Base-by-base conservation (phyloP, 1,140 invertebrate species). In the Drosophila takahashii region DNA sequence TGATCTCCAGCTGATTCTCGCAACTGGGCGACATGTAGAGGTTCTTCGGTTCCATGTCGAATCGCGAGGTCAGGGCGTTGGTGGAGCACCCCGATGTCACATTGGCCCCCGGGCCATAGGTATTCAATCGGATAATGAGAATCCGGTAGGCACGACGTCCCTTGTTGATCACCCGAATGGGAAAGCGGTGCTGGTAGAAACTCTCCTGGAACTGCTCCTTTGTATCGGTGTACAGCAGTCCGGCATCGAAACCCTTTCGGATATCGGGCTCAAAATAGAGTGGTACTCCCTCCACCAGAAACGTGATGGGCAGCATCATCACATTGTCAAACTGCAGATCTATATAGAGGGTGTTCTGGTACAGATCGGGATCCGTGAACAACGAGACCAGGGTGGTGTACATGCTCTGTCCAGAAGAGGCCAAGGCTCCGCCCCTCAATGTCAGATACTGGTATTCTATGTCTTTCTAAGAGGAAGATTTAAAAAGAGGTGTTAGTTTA, bases 271-370 rank as follows among this genome's bases (percentile, higher is more conserved):
- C 56, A 32, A 91, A 87, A 34, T 71, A 78, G 1, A 91, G 62
- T 0, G 90, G 90, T 4, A 91, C 77, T 0, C 90, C 90, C 44
- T 90, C 86, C 0, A 90, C 80, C n/a, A 81, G 18, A 13, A 79
- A 89, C 0, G 56, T 78, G 1, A 91, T 79, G 27, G 90, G 78
- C 26, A 91, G 44, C 52, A 89, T 77, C 16, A 89, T 61, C 7
- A 80, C 18, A 15, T 89, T 52, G 2, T 89, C 77, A 16, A 78
- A 89, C 15, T 79, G 67, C 10, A 91, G 39, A 34, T 89, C 81
- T 2, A 91, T 70, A 16, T 45, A 66, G 3, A 91, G 16, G 3
- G 42, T 78, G 39, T 91, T 91, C 16, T 76, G 57, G 71, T 91
- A 91, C 7, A 77, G 44, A 51, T 89, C 90, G 6, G 90, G 86